These are phyloP conservation scores for Cherax quadricarinatus DNA, from an alignment of 1,140 invertebrate genomes.

Conservation along the genomic window DNA sequence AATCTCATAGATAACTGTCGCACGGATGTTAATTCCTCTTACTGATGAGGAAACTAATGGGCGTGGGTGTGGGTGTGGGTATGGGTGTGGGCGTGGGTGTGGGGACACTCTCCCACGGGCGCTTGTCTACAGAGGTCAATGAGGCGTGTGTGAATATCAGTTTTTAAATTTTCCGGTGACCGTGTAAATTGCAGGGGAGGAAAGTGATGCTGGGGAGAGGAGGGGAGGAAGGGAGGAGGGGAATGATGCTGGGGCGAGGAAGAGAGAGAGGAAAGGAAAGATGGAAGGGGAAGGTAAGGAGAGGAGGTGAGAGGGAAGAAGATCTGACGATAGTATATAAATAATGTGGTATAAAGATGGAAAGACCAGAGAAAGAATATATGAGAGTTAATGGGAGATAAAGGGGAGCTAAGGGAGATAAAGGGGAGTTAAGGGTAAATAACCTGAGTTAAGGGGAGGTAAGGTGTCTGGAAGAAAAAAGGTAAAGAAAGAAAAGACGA, in stretches of 20 bases:
- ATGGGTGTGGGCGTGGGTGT: not conserved
- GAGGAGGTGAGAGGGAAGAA: too few species aligned
- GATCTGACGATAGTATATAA: too few species aligned
- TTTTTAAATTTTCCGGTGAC: slow-evolving; percentile 7
- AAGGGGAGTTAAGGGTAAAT: too few species aligned
- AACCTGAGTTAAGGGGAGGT: too few species aligned
- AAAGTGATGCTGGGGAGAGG: not conserved
- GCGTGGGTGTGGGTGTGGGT: not conserved
- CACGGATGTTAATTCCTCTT: too few species aligned
- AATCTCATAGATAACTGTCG: too few species aligned
- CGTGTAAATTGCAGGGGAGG: not conserved
- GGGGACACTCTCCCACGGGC: not conserved
- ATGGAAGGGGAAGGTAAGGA: not conserved
- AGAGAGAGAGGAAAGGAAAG: not conserved
- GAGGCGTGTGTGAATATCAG: slow-evolving; percentile 8
- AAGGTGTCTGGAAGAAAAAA: not conserved
- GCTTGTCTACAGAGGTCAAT: not conserved
- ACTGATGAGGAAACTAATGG: not conserved
- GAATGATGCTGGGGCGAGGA: not conserved
- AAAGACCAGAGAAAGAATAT: too few species aligned
- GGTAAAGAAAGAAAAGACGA: not conserved
- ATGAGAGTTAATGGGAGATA: too few species aligned
- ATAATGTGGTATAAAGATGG: too few species aligned
- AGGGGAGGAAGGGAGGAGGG: not conserved
- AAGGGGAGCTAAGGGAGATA: too few species aligned